phyloP scores from a whole-genome alignment of 2,797 vertebrate genomes.

The Rhynchonycteris naso region DNA sequence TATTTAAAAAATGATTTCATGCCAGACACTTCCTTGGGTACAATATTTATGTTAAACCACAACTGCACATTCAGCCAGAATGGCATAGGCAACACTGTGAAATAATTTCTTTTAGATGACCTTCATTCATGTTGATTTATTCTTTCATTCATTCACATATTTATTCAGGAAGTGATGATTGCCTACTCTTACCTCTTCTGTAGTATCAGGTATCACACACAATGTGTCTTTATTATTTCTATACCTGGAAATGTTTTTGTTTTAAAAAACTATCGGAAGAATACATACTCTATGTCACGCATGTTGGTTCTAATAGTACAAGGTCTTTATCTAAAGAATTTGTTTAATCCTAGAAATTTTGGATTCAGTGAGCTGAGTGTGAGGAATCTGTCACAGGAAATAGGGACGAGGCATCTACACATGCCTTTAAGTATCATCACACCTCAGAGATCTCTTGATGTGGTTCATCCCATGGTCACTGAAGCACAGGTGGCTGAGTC shows the following conservation, averaged over 20 bases:
- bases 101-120: background rate
- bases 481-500: background rate
- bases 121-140: background rate
- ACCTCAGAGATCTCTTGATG: background rate
- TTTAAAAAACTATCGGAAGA: background rate
- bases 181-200: background rate
- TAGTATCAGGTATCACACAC: background rate
- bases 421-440: background rate
- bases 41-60: background rate
- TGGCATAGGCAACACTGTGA: background rate
- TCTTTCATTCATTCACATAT: background rate
- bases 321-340: background rate
- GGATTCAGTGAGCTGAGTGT: background rate
- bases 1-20: slow-evolving; percentile 15
- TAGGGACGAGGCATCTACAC: background rate
- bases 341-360: background rate
- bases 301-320: background rate
- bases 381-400: background rate
- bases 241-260: background rate
- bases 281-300: background rate
- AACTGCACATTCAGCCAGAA: background rate
- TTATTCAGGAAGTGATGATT: background rate
- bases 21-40: background rate
- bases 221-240: background rate
- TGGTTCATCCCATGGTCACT: background rate